Base-by-base conservation (phyloP, 2,888 invertebrate species). In the Frankliniella fusca region DNA sequence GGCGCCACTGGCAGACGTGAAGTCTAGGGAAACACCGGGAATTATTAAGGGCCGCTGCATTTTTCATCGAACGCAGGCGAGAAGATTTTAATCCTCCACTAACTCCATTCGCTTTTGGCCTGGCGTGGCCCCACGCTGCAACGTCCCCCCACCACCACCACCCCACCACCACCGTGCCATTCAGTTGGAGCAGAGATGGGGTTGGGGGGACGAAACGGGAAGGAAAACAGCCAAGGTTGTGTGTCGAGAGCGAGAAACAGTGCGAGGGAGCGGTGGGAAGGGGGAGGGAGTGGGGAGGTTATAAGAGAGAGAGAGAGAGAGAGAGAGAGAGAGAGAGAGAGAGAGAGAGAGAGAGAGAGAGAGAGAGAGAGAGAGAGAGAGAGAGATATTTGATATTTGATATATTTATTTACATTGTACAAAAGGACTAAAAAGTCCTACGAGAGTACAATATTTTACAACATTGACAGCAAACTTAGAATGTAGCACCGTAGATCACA, bases 61-160 rank as follows among this genome's bases (percentile, higher is more conserved):
- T 76, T 76, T 76, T 76, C 70, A 76, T 76, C 70, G 70, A 76
- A 76, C 70, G 70, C 70, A 27, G 70, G 70, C 70, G 70, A 76
- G 70, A 76, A 76, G 70, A 76, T 76, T 76, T 76, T 76, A 76
- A 76, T 76, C 70, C 70, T 23, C 70, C 70, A 76, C 70, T 76
- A 76, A 76, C 70, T 76, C 70, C 70, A 76, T 76, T 76, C 70
- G 70, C 70, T 76, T 76, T 76, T 76, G 70, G 23, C 70, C 70
- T 9, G 70, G 23, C 70, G 70, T 76, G 23, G 70, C 27, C 70
- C 12, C 70, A 12, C 50, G 50, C 50, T n/a, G 23, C 23, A n/a
- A n/a, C n/a, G n/a, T n/a, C n/a, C n/a, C n/a, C n/a, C n/a, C n/a
- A 27, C 65, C 82, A n/a, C 65, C 38, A 65, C 48, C 20, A 38